These are phyloP conservation scores for Congeria kusceri DNA, from an alignment of 2,888 invertebrate genomes.

Conservation along the genomic window DNA sequence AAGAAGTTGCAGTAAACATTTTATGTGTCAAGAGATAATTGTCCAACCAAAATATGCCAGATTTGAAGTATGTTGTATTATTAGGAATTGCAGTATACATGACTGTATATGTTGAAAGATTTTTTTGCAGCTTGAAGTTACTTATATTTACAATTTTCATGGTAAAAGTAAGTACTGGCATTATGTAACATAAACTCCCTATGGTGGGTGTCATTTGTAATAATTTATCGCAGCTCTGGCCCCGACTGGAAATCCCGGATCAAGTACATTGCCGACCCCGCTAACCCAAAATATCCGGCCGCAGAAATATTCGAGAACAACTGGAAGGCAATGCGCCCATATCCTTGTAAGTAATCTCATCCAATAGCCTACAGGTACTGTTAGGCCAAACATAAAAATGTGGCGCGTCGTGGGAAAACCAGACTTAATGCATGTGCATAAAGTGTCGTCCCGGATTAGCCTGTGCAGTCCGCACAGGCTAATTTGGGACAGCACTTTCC, in stretches of 20 bases:
- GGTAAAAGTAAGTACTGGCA: too few relatives aligned
- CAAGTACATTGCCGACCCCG: conserved; percentile 77
- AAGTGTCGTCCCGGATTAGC: too few relatives aligned
- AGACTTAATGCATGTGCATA: too few relatives aligned
- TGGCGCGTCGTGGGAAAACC: too few relatives aligned
- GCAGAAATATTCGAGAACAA: conserved; percentile 81
- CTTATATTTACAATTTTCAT: background rate
- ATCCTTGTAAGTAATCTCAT: conserved; percentile 76
- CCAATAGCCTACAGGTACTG: too few relatives aligned
- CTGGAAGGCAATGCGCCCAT: conserved; percentile 81
- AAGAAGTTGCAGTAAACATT: too few relatives aligned
- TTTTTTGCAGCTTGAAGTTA: background rate
- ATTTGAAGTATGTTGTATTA: background rate
- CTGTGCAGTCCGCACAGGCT: too few relatives aligned
- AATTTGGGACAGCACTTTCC: too few relatives aligned
- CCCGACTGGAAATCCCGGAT: conserved; percentile 82
- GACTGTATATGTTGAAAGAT: background rate
- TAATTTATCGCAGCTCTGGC: conserved; percentile 68
- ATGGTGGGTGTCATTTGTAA: too few relatives aligned
- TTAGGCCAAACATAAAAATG: too few relatives aligned
- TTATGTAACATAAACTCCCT: too few relatives aligned
- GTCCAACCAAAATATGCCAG: background rate
- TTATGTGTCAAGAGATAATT: background rate
- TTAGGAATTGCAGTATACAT: background rate
- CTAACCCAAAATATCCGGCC: conserved; percentile 77